A percentile compares a stretch with the other conserved stretches of the same genome.
phyloP scores from a whole-genome alignment of 2,888 invertebrate species.

The Cheilosia vulpina region DNA sequence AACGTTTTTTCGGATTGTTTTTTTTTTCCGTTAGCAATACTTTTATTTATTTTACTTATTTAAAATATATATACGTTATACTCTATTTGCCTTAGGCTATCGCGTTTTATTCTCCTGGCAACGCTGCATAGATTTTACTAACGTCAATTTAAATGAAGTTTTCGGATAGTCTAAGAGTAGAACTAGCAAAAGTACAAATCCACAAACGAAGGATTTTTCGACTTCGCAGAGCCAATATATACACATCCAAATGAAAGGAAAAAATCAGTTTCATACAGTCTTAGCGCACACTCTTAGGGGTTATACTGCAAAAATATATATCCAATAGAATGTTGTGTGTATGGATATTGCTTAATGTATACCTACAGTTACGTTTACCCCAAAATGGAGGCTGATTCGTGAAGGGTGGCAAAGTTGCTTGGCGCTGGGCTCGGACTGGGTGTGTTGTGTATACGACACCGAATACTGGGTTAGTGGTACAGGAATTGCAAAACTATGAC shows the following conservation, averaged over 20 bases:
- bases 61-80: too few species aligned
- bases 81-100: too few species aligned
- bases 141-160: too few species aligned
- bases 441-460: conserved; percentile 64
- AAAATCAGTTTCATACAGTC: conserved; percentile 18
- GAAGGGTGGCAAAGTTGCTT: conserved; percentile 33
- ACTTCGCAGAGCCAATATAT: not conserved
- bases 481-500: conserved; percentile 77
- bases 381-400: conserved; percentile 45
- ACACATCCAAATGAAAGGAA: not conserved
- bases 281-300: conserved; percentile 61
- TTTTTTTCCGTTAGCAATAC: not conserved
- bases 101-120: too few species aligned
- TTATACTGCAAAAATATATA: conserved; percentile 10
- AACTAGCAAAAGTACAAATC: not conserved
- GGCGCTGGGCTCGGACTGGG: conserved; percentile 60
- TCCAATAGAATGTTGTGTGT: conserved; percentile 13
- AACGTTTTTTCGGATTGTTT: not conserved
- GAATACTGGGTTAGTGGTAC: conserved; percentile 77
- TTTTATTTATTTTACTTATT: not conserved
- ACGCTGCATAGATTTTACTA: too few species aligned
- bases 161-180: too few species aligned
- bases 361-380: conserved; percentile 7
- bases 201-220: not conserved
- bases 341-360: conserved; percentile 3